Percentiles rank a stretch among this genome's conserved stretches.
These are phyloP conservation scores for Sebastes fasciatus DNA, from an alignment of 2,113 vertebrate genomes.

Conservation along the genomic window DNA sequence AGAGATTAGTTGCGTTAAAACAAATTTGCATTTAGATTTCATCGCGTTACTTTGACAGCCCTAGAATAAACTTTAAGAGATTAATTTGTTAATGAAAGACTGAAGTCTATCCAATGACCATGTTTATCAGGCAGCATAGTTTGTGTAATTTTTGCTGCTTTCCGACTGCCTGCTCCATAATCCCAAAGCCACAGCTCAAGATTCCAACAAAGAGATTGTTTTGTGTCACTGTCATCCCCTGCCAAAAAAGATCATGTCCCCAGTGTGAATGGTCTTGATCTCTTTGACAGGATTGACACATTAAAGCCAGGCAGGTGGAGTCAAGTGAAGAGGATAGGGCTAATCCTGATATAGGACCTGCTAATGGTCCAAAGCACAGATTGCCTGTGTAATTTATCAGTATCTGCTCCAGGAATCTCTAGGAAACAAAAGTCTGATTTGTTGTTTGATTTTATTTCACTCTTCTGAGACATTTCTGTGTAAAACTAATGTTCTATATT, in stretches of 20 bases:
- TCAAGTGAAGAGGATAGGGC: conserved; percentile 45
- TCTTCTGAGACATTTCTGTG: conserved; percentile 21
- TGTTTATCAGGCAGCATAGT: conserved; percentile 8
- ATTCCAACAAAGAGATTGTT: conserved; percentile 43
- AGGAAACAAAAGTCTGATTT: conserved; percentile 32
- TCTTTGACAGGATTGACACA: conserved; percentile 61
- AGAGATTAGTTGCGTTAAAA: too few relatives aligned
- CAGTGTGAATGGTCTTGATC: conserved; percentile 50
- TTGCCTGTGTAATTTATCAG: conserved; percentile 41
- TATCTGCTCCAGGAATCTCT: conserved; percentile 30
- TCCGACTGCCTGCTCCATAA: conserved; percentile 28
- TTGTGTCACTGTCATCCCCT: conserved; percentile 61
- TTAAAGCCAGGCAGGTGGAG: conserved; percentile 46
- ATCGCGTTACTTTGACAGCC: too few relatives aligned
- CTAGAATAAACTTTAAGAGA: not conserved
- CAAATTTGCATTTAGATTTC: too few relatives aligned
- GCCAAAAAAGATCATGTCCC: conserved; percentile 35
- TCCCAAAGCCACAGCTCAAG: conserved; percentile 29
- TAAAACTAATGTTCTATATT: conserved; percentile 3
- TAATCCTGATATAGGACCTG: conserved; percentile 54
- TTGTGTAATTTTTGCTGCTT: conserved; percentile 21
- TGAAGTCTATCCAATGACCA: conserved; percentile 29
- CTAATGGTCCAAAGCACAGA: conserved; percentile 53
- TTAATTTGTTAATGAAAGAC: conserved; percentile 16
- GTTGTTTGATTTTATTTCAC: conserved; percentile 17